Conservation (phyloP, 2,113 vertebrate genomes). For the Indri indri region DNA sequence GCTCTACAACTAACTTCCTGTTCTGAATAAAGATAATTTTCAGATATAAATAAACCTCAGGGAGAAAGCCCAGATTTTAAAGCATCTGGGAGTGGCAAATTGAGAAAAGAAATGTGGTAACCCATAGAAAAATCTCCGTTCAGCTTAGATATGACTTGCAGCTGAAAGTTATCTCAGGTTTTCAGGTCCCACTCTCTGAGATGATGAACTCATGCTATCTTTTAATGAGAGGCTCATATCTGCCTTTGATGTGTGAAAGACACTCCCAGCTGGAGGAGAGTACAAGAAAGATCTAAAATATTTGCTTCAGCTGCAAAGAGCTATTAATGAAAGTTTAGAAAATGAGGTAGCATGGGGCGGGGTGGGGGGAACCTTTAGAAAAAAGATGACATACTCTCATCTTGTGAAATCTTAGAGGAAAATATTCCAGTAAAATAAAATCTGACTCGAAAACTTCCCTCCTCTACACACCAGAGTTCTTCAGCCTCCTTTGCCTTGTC, state of each 20-base stretch:
- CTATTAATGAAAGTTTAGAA: conserved; percentile 74
- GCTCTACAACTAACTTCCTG: conserved; percentile 34
- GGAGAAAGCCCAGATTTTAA: conserved; percentile 41
- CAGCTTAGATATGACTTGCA: conserved; percentile 8
- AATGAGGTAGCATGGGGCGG: conserved; percentile 17
- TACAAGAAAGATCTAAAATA: conserved; percentile 71
- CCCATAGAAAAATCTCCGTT: neutral
- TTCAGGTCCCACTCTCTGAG: conserved; percentile 60
- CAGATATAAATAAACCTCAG: conserved; percentile 49
- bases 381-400: conserved; percentile 47
- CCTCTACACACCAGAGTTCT: conserved; percentile 9
- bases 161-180: conserved; percentile 60
- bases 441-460: conserved; percentile 38
- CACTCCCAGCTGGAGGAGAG: conserved; percentile 71
- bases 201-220: conserved; percentile 69
- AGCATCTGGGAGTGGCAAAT: conserved; percentile 30
- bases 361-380: neutral
- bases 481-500: neutral
- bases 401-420: conserved; percentile 50
- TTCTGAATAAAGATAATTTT: conserved; percentile 44
- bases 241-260: conserved; percentile 76
- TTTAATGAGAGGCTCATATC: conserved; percentile 73
- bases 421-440: conserved; percentile 55
- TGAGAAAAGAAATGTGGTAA: conserved; percentile 51
- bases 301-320: conserved; percentile 71